These are phyloP conservation scores for Hydrophis major DNA, from an alignment of 2,797 vertebrate species.

Conservation along the genomic window DNA sequence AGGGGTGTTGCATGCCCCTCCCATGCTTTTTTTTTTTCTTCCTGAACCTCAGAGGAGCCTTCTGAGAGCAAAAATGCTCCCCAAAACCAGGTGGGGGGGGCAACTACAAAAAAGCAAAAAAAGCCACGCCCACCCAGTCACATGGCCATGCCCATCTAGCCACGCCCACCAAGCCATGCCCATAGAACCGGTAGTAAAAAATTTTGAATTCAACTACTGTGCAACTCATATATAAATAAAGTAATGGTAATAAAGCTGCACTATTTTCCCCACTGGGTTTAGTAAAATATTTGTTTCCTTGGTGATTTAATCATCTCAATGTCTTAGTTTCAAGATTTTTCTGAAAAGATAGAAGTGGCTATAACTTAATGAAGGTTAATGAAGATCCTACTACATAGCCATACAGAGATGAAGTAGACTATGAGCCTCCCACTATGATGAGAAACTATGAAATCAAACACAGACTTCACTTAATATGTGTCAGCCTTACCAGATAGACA, in stretches of 20 bases:
- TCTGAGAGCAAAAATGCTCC: too few relatives aligned
- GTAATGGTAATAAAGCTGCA: not conserved
- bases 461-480: not conserved
- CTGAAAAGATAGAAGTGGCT: slow-evolving; percentile 27
- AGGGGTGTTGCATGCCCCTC: too few relatives aligned
- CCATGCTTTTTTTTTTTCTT: too few relatives aligned
- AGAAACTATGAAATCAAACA: not conserved
- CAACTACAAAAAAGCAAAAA: too few relatives aligned
- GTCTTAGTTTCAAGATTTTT: slow-evolving; percentile 19
- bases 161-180: too few relatives aligned
- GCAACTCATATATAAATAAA: slow-evolving; percentile 11
- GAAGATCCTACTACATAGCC: slow-evolving; percentile 19
- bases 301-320: not conserved
- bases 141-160: too few relatives aligned
- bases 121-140: too few relatives aligned
- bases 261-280: not conserved
- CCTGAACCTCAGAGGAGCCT: too few relatives aligned
- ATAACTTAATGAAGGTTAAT: slow-evolving; percentile 33
- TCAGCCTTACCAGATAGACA: not conserved
- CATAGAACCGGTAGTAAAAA: too few relatives aligned
- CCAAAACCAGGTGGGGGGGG: too few relatives aligned
- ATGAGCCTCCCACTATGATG: not conserved
- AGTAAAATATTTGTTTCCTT: slow-evolving; percentile 43
- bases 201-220: too few relatives aligned
- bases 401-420: not conserved